phyloP scores from a whole-genome alignment of 2,797 vertebrate species.

The Psittacula derbiana region DNA sequence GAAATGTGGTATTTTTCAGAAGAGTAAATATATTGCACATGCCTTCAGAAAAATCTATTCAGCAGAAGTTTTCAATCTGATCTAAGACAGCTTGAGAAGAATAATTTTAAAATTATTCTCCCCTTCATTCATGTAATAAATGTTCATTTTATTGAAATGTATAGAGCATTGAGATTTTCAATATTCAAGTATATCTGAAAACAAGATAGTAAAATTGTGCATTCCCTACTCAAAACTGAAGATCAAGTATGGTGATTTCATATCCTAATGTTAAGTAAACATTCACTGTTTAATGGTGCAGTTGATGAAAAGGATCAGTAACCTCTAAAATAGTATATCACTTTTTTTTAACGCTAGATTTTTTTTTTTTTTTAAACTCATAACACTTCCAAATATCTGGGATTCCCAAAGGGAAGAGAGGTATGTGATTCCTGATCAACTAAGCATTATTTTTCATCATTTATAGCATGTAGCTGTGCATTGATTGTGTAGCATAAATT shows the following conservation, averaged over 20 bases:
- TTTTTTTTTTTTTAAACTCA: constrained; percentile 44
- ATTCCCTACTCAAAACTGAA: background rate
- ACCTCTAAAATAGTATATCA: background rate
- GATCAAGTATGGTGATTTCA: background rate
- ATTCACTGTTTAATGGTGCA: background rate
- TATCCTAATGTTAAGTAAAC: background rate
- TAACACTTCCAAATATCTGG: constrained; percentile 73
- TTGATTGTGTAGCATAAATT: background rate
- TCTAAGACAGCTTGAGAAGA: background rate
- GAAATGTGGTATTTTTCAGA: constrained; percentile 7
- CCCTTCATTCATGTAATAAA: background rate
- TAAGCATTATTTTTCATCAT: constrained; percentile 18
- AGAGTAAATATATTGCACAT: background rate
- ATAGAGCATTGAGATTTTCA: background rate
- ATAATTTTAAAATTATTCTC: background rate
- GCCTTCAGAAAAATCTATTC: background rate
- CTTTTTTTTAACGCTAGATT: constrained; percentile 51
- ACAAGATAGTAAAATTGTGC: background rate
- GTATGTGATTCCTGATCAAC: constrained; percentile 73
- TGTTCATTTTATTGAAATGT: background rate
- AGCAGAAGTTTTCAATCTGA: background rate
- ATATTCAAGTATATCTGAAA: background rate
- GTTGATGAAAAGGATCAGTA: background rate
- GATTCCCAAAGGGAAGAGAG: constrained; percentile 89
- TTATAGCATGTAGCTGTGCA: constrained; percentile 10